Evolutionary conservation across 2,888 invertebrate species (phyloP).

Genomic region (Poecilus cupreus): DNA sequence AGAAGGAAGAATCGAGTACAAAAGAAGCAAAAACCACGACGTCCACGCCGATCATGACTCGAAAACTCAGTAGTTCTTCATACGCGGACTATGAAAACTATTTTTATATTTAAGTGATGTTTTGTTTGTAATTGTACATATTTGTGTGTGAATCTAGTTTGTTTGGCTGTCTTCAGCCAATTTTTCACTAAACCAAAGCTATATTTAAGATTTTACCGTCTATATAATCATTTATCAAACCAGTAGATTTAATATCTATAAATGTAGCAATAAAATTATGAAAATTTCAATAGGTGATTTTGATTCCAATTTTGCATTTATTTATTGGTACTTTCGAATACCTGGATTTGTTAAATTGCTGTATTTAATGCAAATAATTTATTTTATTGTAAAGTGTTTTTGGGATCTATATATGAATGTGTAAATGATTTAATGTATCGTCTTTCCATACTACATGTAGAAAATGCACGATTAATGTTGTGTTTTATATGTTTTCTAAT

Average conservation of each 20-base stretch:
- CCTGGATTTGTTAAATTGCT: conserved; percentile 5
- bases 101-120: conserved; percentile 76
- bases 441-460: background rate
- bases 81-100: conserved; percentile 81
- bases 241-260: background rate
- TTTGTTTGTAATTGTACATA: background rate
- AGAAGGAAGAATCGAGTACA: conserved; percentile 58
- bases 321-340: background rate
- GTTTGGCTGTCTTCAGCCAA: conserved; percentile 3
- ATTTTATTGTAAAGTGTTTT: conserved; percentile 15
- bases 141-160: conserved; percentile 35
- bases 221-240: background rate
- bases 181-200: conserved; percentile 24
- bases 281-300: conserved; percentile 3
- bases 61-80: conserved; percentile 69
- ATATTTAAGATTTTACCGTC: conserved; percentile 10
- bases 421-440: conserved; percentile 6
- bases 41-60: conserved; percentile 69
- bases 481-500: conserved; percentile 10
- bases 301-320: conserved; percentile 17
- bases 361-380: conserved; percentile 21
- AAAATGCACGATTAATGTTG: background rate
- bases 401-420: background rate
- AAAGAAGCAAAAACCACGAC: conserved; percentile 18
- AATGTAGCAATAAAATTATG: background rate